Evolutionary conservation across 1,140 invertebrate genomes (phyloP).

Genomic region (Antheraea pernyi): DNA sequence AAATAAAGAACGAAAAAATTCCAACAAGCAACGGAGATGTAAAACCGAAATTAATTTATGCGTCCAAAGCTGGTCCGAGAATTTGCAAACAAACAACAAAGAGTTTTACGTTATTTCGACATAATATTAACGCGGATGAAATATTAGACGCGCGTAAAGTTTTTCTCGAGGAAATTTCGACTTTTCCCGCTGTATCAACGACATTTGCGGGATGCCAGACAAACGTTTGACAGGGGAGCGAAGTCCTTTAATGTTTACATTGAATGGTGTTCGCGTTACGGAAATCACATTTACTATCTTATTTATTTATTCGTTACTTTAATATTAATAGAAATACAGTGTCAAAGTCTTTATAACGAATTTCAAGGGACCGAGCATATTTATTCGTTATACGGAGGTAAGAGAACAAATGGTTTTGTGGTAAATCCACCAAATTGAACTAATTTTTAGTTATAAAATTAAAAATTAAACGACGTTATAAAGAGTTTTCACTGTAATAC

Average conservation of each 20-base stretch:
- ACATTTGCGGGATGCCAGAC: conserved; percentile 66
- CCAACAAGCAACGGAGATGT: conserved; percentile 23
- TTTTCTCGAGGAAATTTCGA: conserved; percentile 48
- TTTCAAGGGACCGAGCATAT: no score
- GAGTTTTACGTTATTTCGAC: conserved; percentile 34
- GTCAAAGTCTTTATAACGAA: no score
- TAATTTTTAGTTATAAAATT: no score
- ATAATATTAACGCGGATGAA: conserved; percentile 49
- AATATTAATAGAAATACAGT: no score
- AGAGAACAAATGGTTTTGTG: no score
- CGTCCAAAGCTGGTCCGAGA: conserved; percentile 40
- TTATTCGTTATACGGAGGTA: no score
- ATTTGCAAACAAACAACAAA: conserved; percentile 61
- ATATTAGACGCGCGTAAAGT: conserved; percentile 58
- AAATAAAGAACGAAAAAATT: neutral
- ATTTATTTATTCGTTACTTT: no score
- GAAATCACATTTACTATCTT: no score
- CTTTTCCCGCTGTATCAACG: conserved; percentile 40
- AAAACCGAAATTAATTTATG: conserved; percentile 53
- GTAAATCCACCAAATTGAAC: no score
- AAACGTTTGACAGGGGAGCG: conserved; percentile 54
- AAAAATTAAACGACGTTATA: no score
- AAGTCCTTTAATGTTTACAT: conserved; percentile 52
- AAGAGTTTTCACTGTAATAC: no score
- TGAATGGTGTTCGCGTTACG: neutral